phyloP scores from a whole-genome alignment of 2,113 vertebrate genomes.

The Leptobrachium leishanense region DNA sequence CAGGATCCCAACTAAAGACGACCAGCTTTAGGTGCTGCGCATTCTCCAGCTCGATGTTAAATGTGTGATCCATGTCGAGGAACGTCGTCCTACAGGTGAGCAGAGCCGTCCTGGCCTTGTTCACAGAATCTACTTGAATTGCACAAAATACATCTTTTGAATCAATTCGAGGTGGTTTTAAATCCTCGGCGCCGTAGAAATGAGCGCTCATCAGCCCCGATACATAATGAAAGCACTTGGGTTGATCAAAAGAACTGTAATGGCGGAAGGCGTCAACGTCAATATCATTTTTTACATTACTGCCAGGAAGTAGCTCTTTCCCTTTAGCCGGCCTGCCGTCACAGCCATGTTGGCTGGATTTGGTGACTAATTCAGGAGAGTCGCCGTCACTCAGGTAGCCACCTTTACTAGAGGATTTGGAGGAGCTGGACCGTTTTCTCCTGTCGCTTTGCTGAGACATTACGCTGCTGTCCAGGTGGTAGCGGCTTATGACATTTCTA shows the following conservation, averaged over 20 bases:
- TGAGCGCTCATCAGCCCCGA: slow-evolving; percentile 96
- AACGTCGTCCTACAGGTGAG: slow-evolving; percentile 90
- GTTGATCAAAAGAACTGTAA: slow-evolving; percentile 92
- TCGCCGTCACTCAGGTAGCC: slow-evolving; percentile 97
- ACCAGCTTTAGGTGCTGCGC: slow-evolving; percentile 95
- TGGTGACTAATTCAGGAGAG: slow-evolving; percentile 90
- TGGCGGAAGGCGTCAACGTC: slow-evolving; percentile 93
- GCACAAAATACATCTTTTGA: slow-evolving; percentile 95
- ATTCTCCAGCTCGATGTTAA: slow-evolving; percentile 97
- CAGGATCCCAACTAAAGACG: slow-evolving; percentile 97
- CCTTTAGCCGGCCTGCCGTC: slow-evolving; percentile 75
- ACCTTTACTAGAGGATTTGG: slow-evolving; percentile 88
- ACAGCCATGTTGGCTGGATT: slow-evolving; percentile 82
- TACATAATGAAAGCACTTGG: slow-evolving; percentile 90
- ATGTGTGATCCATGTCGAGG: slow-evolving; percentile 96
- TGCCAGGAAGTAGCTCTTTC: slow-evolving; percentile 65
- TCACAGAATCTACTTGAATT: slow-evolving; percentile 95
- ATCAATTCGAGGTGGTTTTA: slow-evolving; percentile 90
- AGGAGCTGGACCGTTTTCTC: slow-evolving; percentile 76
- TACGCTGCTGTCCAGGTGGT: slow-evolving; percentile 95
- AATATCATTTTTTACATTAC: slow-evolving; percentile 77
- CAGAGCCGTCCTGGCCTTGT: slow-evolving; percentile 93
- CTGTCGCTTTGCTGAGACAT: slow-evolving; percentile 84
- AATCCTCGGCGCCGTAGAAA: slow-evolving; percentile 94
- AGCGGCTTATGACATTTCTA: slow-evolving; percentile 95